A percentile compares a stretch with the other conserved stretches of the same genome.
phyloP scores from a whole-genome alignment of 2,888 invertebrate species.

The Rotaria socialis region DNA sequence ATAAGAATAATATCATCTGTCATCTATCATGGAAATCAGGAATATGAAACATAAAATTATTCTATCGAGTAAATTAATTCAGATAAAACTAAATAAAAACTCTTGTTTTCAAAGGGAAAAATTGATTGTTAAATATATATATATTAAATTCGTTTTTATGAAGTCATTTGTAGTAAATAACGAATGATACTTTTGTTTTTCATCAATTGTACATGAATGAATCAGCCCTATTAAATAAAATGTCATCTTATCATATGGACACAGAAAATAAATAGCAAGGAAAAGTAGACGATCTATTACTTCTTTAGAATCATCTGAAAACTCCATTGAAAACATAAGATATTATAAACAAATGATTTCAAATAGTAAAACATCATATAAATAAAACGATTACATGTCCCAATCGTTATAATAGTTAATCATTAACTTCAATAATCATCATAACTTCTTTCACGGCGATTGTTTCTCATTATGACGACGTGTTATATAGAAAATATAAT shows the following conservation, averaged over 20 bases:
- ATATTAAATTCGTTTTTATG: too few species aligned
- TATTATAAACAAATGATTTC: neutral
- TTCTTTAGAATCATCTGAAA: neutral
- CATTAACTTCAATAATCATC: neutral
- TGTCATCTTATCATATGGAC: neutral
- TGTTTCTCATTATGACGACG: too few species aligned
- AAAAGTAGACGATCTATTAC: neutral
- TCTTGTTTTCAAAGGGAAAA: too few species aligned
- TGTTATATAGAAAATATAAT: too few species aligned
- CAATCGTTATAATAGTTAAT: neutral
- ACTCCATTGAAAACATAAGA: neutral
- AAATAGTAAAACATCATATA: neutral
- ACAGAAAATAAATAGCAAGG: neutral
- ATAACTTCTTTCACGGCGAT: too few species aligned
- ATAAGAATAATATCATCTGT: too few species aligned
- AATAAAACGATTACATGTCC: neutral
- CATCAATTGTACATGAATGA: neutral
- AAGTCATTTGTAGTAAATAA: too few species aligned
- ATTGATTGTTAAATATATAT: too few species aligned
- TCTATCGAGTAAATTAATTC: too few species aligned
- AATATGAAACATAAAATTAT: too few species aligned
- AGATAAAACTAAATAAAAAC: too few species aligned
- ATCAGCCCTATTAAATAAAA: neutral
- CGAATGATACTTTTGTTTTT: neutral
- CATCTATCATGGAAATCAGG: too few species aligned